Percentiles rank a stretch among this genome's conserved stretches.
Evolutionary conservation across 2,797 vertebrate genomes (phyloP).

Genomic region (Champsocephalus gunnari): DNA sequence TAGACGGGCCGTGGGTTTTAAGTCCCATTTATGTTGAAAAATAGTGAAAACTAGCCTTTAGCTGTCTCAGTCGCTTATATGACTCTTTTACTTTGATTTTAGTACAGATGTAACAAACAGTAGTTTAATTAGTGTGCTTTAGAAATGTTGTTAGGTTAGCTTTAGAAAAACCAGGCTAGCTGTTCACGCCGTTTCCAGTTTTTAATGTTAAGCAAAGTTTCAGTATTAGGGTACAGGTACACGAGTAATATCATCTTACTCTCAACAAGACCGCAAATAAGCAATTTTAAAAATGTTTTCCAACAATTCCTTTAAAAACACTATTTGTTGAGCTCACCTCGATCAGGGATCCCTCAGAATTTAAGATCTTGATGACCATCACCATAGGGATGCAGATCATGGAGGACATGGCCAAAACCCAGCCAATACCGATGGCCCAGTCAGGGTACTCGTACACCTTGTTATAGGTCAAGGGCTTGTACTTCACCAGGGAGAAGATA

Average conservation of each 20-base stretch:
- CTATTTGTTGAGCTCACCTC: constrained; percentile 83
- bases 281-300: too few relatives aligned
- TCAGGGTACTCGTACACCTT: constrained; percentile 94
- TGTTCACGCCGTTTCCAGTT: background rate
- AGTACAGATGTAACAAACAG: background rate
- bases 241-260: background rate
- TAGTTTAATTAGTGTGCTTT: background rate
- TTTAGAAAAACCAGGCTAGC: background rate
- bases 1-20: too few relatives aligned
- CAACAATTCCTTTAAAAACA: constrained; percentile 1
- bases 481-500: constrained; percentile 96
- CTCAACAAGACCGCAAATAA: background rate
- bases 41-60: background rate
- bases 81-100: background rate
- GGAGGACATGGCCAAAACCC: constrained; percentile 93
- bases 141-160: background rate
- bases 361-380: constrained; percentile 93
- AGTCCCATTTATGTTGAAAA: too few relatives aligned
- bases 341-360: constrained; percentile 93
- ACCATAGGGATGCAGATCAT: constrained; percentile 98
- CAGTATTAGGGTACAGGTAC: background rate
- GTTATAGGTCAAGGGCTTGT: constrained; percentile 97
- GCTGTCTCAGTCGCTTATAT: background rate
- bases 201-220: constrained; percentile 11
- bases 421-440: constrained; percentile 96